A percentile compares a stretch with the other conserved stretches of the same genome.
Conservation (phyloP, 2,113 vertebrate species). For the Octodon degus region DNA sequence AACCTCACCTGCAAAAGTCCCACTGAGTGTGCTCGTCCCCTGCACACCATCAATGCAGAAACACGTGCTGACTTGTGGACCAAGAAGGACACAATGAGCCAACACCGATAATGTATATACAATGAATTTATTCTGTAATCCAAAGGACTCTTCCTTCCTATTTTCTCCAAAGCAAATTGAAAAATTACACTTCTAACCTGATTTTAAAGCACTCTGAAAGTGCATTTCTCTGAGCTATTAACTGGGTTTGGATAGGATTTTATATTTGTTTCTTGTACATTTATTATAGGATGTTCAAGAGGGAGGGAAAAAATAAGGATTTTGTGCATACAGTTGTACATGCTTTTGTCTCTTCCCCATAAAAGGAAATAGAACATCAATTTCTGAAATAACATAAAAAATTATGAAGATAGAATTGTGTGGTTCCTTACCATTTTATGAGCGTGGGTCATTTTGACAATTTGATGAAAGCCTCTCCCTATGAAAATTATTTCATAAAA, state of each 20-base stretch:
- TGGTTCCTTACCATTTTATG: conserved; percentile 46
- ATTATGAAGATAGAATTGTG: conserved; percentile 44
- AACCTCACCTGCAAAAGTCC: background rate
- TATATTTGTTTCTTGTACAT: conserved; percentile 75
- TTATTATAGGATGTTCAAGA: conserved; percentile 71
- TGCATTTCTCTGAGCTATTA: conserved; percentile 80
- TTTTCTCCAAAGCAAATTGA: conserved; percentile 74
- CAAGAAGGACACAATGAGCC: conserved; percentile 31
- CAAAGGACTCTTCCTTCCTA: conserved; percentile 63
- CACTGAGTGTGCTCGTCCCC: conserved; percentile 43
- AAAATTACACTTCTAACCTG: conserved; percentile 81
- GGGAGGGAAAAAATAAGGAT: conserved; percentile 70
- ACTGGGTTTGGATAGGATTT: conserved; percentile 73
- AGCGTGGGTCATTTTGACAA: background rate
- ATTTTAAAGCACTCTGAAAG: conserved; percentile 82
- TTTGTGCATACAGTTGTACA: accelerated
- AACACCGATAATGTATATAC: conserved; percentile 38
- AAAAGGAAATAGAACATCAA: conserved; percentile 51
- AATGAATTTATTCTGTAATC: conserved; percentile 66
- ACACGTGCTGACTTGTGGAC: conserved; percentile 37
- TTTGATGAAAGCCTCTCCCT: conserved; percentile 42
- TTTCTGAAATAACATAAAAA: conserved; percentile 66
- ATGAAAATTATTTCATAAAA: conserved; percentile 50
- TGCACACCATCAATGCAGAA: background rate
- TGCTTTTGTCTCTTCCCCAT: conserved; percentile 54